phyloP scores from a whole-genome alignment of 2,888 invertebrate species.

The Thereva unica region DNA sequence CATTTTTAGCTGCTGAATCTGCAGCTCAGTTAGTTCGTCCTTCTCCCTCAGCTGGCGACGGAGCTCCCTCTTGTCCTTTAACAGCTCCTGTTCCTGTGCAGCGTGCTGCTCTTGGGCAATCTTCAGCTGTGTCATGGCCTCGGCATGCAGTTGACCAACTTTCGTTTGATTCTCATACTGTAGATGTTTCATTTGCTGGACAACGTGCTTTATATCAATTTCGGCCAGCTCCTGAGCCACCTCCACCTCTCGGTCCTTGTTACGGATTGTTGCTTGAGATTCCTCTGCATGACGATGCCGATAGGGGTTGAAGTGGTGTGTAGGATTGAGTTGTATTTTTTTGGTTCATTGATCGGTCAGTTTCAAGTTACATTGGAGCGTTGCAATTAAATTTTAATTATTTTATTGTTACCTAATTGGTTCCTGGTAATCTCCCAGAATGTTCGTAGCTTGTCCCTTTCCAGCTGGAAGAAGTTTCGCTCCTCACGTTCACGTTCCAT shows the following conservation, averaged over 20 bases:
- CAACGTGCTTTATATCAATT: conserved; percentile 82
- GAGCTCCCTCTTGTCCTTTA: conserved; percentile 62
- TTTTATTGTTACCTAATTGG: conserved; percentile 76
- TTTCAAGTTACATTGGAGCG: no score
- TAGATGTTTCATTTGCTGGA: conserved; percentile 91
- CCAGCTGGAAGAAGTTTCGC: conserved; percentile 92
- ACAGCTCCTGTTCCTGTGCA: conserved; percentile 74
- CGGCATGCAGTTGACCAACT: conserved; percentile 81
- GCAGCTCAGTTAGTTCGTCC: conserved; percentile 56
- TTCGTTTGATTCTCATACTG: conserved; percentile 89
- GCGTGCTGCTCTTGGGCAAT: conserved; percentile 81
- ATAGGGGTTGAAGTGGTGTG: background rate
- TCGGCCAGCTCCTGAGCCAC: conserved; percentile 86
- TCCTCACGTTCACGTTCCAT: conserved; percentile 93
- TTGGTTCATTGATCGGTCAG: no score
- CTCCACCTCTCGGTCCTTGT: conserved; percentile 86
- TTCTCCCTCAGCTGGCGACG: conserved; percentile 62
- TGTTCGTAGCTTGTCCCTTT: conserved; percentile 89
- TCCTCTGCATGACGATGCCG: conserved; percentile 48
- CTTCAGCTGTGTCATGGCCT: conserved; percentile 79
- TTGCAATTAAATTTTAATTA: no score
- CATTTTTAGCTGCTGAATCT: conserved; percentile 54
- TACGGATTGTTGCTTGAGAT: conserved; percentile 61
- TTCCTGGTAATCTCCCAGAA: conserved; percentile 95
- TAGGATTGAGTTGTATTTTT: background rate